phyloP scores from a whole-genome alignment of 2,888 invertebrate genomes.

The Cephus sareptanus region DNA sequence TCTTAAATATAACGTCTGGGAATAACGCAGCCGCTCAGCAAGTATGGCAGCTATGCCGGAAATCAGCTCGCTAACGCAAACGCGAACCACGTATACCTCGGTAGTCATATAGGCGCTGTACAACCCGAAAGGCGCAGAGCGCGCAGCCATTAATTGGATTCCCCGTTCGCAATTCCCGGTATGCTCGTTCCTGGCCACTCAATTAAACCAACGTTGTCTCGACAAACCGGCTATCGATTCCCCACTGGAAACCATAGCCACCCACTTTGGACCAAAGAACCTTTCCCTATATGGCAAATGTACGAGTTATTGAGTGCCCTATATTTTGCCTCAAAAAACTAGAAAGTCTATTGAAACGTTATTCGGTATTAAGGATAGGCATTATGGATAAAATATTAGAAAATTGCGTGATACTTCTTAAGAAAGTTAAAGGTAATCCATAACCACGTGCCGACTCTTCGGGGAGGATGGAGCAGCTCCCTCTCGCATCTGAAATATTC shows the following conservation, averaged over 20 bases:
- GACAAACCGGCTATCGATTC: constrained; percentile 31
- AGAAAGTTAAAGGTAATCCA: not conserved
- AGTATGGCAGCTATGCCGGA: not conserved
- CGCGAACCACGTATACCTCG: not conserved
- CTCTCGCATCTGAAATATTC: not conserved
- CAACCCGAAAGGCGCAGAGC: constrained; percentile 29
- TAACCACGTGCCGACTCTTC: not conserved
- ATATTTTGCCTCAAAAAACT: no score
- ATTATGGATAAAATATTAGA: not conserved
- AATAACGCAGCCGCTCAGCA: not conserved
- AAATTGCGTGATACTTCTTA: not conserved
- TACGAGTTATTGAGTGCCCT: not conserved
- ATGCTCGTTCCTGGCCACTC: constrained; percentile 41
- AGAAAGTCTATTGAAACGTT: not conserved
- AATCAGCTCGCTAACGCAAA: not conserved
- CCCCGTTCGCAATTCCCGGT: constrained; percentile 47
- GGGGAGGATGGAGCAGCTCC: no score
- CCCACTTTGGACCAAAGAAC: not conserved
- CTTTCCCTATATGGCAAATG: not conserved
- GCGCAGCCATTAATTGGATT: constrained; percentile 51
- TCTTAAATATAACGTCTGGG: not conserved
- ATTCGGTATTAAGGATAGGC: not conserved
- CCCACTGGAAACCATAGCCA: not conserved
- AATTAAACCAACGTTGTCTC: constrained; percentile 44
- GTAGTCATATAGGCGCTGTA: not conserved